These are phyloP conservation scores for Homarus americanus DNA, from an alignment of 1,140 invertebrate species.

Conservation along the genomic window DNA sequence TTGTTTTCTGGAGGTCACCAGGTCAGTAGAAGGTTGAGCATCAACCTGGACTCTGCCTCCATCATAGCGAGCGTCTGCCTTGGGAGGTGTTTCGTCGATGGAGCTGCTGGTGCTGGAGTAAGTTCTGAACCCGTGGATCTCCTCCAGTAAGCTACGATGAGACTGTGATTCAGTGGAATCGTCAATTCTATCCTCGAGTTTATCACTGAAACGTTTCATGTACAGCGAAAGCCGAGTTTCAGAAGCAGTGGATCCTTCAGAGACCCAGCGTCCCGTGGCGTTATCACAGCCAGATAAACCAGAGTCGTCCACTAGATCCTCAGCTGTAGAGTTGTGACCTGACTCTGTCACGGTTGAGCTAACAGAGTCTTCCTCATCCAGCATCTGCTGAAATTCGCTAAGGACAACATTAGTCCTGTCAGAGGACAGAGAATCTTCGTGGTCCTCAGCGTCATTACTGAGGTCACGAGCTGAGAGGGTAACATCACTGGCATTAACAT, in stretches of 20 bases:
- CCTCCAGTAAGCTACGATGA: conserved; percentile 36
- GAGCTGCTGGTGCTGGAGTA: not conserved
- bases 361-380: conserved; percentile 33
- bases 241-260: not conserved
- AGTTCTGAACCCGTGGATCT: conserved; percentile 36
- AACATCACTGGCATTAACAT: not conserved
- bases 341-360: not conserved
- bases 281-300: not conserved
- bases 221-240: not conserved
- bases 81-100: not conserved
- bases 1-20: conserved; percentile 47
- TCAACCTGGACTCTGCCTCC: not conserved
- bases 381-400: conserved; percentile 52
- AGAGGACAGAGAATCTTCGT: conserved; percentile 2
- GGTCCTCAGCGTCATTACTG: not conserved
- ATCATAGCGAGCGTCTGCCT: conserved; percentile 21
- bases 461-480: not conserved
- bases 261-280: conserved; percentile 1
- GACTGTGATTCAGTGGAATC: conserved; percentile 12
- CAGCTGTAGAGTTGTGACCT: not conserved
- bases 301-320: not conserved
- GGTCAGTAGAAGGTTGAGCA: not conserved
- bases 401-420: conserved; percentile 19
- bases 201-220: not conserved
- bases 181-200: not conserved